Conservation (phyloP, 2,888 invertebrate genomes). For the Agriopis leucophaearia region DNA sequence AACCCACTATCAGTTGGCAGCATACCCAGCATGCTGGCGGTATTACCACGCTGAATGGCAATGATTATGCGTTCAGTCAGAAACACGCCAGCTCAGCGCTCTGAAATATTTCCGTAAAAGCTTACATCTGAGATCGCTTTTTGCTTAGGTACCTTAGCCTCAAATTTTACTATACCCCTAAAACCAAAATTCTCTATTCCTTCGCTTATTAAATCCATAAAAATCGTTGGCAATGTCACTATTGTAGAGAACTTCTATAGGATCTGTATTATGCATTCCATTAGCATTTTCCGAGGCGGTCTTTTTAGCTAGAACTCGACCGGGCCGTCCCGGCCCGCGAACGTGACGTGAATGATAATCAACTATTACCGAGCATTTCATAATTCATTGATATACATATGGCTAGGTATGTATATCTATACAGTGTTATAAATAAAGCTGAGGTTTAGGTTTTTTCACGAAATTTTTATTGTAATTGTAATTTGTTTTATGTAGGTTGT, state of each 20-base stretch:
- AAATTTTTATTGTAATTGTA: too few relatives aligned
- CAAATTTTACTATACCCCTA: constrained; percentile 4
- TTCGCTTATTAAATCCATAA: constrained; percentile 33
- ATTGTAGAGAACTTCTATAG: constrained; percentile 43
- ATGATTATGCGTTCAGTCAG: too few relatives aligned
- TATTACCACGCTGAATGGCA: too few relatives aligned
- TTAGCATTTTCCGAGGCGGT: constrained; percentile 53
- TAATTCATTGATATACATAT: constrained; percentile 53
- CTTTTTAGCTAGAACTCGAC: constrained; percentile 47
- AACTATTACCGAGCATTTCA: constrained; percentile 45
- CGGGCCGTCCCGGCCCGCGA: constrained; percentile 20
- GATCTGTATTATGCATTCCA: constrained; percentile 56
- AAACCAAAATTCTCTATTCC: constrained; percentile 15
- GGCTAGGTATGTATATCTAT: constrained; percentile 21
- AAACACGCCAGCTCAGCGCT: too few relatives aligned
- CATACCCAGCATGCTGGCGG: too few relatives aligned
- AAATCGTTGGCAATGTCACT: constrained; percentile 32
- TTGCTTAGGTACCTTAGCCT: constrained; percentile 2
- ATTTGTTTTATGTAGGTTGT: too few relatives aligned
- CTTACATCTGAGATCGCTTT: background rate
- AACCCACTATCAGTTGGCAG: too few relatives aligned
- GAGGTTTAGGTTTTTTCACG: too few relatives aligned
- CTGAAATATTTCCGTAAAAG: background rate
- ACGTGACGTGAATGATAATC: constrained; percentile 57
- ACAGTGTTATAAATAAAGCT: background rate